phyloP scores from a whole-genome alignment of 2,797 vertebrate species.

The Pseudotriccus pelzelni region DNA sequence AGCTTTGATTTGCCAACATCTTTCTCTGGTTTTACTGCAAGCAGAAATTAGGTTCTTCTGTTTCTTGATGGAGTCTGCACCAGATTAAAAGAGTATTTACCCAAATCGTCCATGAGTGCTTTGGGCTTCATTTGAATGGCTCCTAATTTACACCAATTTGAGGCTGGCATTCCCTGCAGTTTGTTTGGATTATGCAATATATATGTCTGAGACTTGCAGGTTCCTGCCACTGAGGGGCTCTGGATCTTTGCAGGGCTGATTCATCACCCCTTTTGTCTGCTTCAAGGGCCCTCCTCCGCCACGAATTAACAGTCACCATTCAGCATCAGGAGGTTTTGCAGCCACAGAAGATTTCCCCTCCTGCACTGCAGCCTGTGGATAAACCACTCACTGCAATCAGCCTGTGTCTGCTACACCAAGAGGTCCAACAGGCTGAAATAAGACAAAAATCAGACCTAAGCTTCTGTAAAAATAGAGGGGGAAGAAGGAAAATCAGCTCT shows the following conservation, averaged over 20 bases:
- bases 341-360: not conserved
- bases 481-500: not conserved
- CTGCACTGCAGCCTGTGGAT: not conserved
- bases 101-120: not conserved
- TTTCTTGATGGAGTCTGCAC: not conserved
- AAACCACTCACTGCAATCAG: not conserved
- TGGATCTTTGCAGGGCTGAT: not conserved
- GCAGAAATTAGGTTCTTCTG: not conserved
- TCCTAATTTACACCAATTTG: not conserved
- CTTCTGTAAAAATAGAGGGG: not conserved
- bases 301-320: not conserved
- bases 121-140: not conserved
- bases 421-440: not conserved
- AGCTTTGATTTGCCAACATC: conserved; percentile 21
- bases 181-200: not conserved
- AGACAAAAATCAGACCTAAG: not conserved
- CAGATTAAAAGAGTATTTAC: not conserved
- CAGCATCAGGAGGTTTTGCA: not conserved
- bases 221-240: not conserved
- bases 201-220: not conserved
- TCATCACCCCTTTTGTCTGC: not conserved
- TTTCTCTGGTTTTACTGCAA: not conserved
- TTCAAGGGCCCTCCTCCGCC: not conserved
- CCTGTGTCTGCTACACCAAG: not conserved
- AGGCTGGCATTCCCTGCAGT: not conserved